Evolutionary conservation across 92 coral and sea anemone species (phyloP), one percentile per base, ranked within the genome.

Genomic region (Zoanthus sansibaricus): DNA sequence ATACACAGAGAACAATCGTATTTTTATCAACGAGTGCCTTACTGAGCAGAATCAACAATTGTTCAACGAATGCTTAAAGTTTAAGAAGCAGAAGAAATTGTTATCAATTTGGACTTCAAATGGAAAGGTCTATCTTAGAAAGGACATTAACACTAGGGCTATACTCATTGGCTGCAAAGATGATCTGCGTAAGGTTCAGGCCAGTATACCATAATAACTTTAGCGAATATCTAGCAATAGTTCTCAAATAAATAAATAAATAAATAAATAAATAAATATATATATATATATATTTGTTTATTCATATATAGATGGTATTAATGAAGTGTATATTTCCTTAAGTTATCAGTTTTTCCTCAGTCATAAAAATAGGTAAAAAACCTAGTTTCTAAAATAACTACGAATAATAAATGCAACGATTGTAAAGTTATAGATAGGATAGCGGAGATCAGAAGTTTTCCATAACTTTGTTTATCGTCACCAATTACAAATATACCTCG

Each of bases 11-110:
- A 72, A 25, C 77, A 72, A 72, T 54, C 51, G 77, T 72, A 72
- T 72, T 25, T 72, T 37, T 72, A 72, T 72, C 77, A 72, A 72
- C 77, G 77, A 72, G 25, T 72, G 77, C 77, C 21, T 72, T 45
- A 44, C 75, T 70, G 75, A 70, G 25, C 75, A 70, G 33, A 70
- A 70, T 70, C 47, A 70, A 46, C 46, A 70, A 32, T 46, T 70
- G 42, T 70, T 70, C 75, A 70, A 30, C 46, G 75, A 70, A 32
- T 70, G 75, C 16, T 18, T 67, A 67, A 67, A 20, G 30, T 14
- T 67, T n/a, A 67, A 67, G 30, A 67, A 67, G 72, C 72, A 67
- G 21, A 67, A 67, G 72, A 67, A 67, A 67, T 67, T 67, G 25
- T 37, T 37, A 37, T 37, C 42, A 37, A 37, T 37, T 37, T 37